phyloP scores from a whole-genome alignment of 2,113 vertebrate species.

The Thamnophis sirtalis region DNA sequence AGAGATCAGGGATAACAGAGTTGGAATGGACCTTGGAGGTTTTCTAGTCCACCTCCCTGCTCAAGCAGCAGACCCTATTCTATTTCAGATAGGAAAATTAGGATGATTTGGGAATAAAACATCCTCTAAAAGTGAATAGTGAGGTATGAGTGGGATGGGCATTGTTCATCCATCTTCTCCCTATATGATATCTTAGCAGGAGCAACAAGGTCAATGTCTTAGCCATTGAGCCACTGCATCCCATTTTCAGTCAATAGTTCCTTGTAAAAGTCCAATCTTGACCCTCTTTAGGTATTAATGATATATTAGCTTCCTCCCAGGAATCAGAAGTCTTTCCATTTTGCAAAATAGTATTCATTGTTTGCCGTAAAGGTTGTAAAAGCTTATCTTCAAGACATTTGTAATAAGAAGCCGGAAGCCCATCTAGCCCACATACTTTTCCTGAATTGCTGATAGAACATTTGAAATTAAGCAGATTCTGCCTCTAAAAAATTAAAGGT shows the following conservation, averaged over 20 bases:
- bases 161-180: neutral
- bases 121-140: neutral
- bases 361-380: neutral
- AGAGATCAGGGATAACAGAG: neutral
- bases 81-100: neutral
- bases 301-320: neutral
- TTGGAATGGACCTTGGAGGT: neutral
- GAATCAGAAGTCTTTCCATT: neutral
- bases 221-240: too few species aligned
- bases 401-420: neutral
- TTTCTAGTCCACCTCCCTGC: neutral
- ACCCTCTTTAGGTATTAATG: neutral
- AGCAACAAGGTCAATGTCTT: too few species aligned
- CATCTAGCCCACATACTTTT: neutral
- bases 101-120: neutral
- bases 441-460: slow-evolving; percentile 1
- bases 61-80: neutral
- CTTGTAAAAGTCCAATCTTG: neutral
- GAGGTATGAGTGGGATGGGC: neutral
- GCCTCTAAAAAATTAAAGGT: slow-evolving; percentile 44
- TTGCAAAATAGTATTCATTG: neutral
- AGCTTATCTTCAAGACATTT: neutral
- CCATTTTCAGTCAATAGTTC: neutral
- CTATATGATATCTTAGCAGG: neutral
- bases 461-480: slow-evolving; percentile 23